Base-by-base conservation (phyloP, 2,888 invertebrate genomes). In the Plebejus argus region DNA sequence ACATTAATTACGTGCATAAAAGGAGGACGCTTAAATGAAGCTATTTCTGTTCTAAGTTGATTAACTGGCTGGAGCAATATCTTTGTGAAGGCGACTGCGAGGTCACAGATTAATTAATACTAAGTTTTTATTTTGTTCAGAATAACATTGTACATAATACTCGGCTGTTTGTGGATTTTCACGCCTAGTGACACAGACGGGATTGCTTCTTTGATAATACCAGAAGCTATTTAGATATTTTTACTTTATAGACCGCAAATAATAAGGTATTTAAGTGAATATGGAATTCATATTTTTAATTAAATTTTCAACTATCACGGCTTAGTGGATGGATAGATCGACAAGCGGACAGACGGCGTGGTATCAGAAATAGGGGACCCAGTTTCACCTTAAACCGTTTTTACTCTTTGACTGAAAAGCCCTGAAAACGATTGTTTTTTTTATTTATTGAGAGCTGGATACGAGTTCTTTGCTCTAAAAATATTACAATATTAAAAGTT, bases 41-140 rank as follows among this genome's bases (percentile, higher is more conserved):
- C 28, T 66, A 15, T 33, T 28, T 66, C 61, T 23, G 3, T 61
- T 61, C 18, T 66, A 33, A 66, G 66, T 66, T 66, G 28, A 66
- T 33, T 66, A 66, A 18, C 28, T 33, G 66, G 66, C 66, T 66
- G 66, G 28, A 33, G 18, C 18, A 66, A 15, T 61, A 66, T 66
- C 28, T 66, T 66, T 66, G 28, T 23, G 61, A 10, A 61, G 20
- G 58, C 28, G 66, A 66, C 23, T 66, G 28, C 15, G 15, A 66
- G 66, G 15, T 66, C 66, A 18, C 66, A 33, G 66, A 66, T 66
- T 66, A 66, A 66, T 66, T 66, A 66, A 66, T 66, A 66, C 66
- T 66, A 28, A 66, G 33, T 66, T 33, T 18, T 66, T 28, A 66
- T 66, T 66, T 66, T 66, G 66, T 66, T 66, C 28, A 28, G 6